These are phyloP conservation scores for Vultur gryphus DNA, from an alignment of 2,797 vertebrate genomes.

Conservation along the genomic window DNA sequence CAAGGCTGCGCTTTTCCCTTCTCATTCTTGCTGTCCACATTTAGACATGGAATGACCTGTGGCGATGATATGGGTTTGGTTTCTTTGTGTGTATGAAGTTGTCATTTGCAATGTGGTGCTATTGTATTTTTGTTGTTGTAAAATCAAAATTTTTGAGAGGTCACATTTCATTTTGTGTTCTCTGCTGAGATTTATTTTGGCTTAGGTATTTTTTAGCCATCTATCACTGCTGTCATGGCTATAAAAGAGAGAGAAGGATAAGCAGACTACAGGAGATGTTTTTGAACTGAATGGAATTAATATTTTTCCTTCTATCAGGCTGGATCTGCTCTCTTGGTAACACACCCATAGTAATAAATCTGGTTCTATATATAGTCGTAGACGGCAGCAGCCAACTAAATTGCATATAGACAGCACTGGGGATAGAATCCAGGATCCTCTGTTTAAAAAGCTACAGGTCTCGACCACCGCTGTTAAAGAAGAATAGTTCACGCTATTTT, in stretches of 20 bases:
- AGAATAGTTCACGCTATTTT: not conserved
- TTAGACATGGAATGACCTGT: not conserved
- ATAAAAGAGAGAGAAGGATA: not conserved
- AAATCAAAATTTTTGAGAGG: not conserved
- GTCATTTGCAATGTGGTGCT: not conserved
- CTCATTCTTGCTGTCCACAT: not conserved
- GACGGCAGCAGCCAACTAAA: not conserved
- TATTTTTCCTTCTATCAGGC: not conserved
- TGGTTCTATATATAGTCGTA: not conserved
- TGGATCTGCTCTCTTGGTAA: constrained; percentile 18
- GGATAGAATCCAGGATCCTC: not conserved
- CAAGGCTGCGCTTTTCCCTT: not conserved
- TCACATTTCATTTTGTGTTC: not conserved
- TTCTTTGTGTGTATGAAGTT: not conserved
- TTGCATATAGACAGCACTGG: not conserved
- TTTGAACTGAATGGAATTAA: not conserved
- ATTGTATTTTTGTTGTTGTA: not conserved
- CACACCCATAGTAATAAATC: constrained; percentile 12
- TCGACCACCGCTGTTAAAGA: not conserved
- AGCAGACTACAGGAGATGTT: not conserved
- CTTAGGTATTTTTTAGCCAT: not conserved
- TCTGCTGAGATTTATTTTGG: not conserved
- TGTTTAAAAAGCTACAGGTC: not conserved
- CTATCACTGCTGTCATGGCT: not conserved
- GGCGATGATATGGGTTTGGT: not conserved